These are phyloP conservation scores for Sphenodon punctatus DNA, from an alignment of 2,797 vertebrate species.

Conservation along the genomic window DNA sequence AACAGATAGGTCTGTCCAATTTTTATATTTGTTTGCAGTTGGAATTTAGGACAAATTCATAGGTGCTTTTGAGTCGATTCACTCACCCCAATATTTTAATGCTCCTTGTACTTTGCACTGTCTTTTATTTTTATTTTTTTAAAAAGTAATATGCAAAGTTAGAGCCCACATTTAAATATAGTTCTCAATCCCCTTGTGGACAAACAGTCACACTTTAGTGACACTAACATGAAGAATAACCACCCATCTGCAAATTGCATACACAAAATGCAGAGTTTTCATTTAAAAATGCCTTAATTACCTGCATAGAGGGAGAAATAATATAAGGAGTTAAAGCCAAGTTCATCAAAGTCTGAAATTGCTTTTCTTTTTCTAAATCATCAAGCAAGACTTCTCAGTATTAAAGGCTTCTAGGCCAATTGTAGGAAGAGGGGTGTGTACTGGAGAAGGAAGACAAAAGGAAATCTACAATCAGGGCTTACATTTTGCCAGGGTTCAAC, in stretches of 20 bases:
- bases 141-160: conserved; percentile 28
- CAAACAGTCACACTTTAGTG: conserved; percentile 18
- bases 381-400: conserved; percentile 39
- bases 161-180: conserved; percentile 33
- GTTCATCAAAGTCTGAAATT: conserved; percentile 53
- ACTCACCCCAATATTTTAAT: background rate
- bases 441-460: conserved; percentile 15
- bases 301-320: conserved; percentile 42
- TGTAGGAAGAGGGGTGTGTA: conserved; percentile 15
- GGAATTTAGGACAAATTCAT: conserved; percentile 15
- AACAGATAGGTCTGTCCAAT: rapidly evolving
- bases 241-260: background rate
- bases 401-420: conserved; percentile 27
- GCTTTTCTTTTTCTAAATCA: conserved; percentile 48
- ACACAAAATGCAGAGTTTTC: conserved; percentile 37
- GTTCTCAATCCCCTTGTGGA: conserved; percentile 1
- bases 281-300: conserved; percentile 42
- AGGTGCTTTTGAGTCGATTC: background rate
- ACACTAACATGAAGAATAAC: conserved; percentile 39
- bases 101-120: no score
- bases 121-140: background rate
- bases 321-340: conserved; percentile 34
- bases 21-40: conserved; percentile 4
- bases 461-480: no score
- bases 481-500: no score